Conservation (phyloP, 2,113 vertebrate genomes). For the Gobius niger region DNA sequence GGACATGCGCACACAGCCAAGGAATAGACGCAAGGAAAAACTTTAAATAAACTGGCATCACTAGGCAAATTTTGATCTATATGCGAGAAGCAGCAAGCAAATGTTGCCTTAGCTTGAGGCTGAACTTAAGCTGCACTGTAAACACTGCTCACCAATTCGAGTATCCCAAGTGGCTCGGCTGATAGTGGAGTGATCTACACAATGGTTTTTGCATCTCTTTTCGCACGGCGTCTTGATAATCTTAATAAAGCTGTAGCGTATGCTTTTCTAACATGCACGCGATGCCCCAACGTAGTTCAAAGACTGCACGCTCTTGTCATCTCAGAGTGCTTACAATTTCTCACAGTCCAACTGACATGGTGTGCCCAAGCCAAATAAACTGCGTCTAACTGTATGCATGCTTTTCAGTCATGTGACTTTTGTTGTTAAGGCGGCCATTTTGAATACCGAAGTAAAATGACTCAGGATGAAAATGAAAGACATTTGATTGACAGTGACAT, state of each 20-base stretch:
- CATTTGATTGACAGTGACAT: too few relatives aligned
- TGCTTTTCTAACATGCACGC: background rate
- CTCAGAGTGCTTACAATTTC: too few relatives aligned
- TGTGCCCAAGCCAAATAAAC: too few relatives aligned
- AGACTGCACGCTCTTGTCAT: too few relatives aligned
- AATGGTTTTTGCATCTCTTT: constrained; percentile 1
- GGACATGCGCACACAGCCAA: constrained; percentile 18
- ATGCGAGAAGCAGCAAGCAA: constrained; percentile 24
- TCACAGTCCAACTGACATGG: too few relatives aligned
- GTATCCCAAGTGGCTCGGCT: constrained; percentile 42
- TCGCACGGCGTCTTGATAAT: background rate
- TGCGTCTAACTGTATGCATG: too few relatives aligned
- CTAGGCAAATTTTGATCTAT: constrained; percentile 43
- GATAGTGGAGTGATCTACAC: constrained; percentile 30
- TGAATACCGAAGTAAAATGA: too few relatives aligned
- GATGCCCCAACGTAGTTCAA: too few relatives aligned
- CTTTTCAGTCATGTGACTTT: too few relatives aligned
- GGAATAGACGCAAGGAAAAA: constrained; percentile 25
- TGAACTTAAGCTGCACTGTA: constrained; percentile 22
- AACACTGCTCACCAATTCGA: constrained; percentile 34
- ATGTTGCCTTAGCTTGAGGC: constrained; percentile 31
- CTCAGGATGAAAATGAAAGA: too few relatives aligned
- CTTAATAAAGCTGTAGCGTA: constrained; percentile 12
- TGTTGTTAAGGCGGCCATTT: too few relatives aligned
- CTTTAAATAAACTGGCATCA: constrained; percentile 47